Percentiles rank a stretch among this genome's conserved stretches.
Conservation (phyloP, 2,797 vertebrate species). For the Emydoidea blandingii region DNA sequence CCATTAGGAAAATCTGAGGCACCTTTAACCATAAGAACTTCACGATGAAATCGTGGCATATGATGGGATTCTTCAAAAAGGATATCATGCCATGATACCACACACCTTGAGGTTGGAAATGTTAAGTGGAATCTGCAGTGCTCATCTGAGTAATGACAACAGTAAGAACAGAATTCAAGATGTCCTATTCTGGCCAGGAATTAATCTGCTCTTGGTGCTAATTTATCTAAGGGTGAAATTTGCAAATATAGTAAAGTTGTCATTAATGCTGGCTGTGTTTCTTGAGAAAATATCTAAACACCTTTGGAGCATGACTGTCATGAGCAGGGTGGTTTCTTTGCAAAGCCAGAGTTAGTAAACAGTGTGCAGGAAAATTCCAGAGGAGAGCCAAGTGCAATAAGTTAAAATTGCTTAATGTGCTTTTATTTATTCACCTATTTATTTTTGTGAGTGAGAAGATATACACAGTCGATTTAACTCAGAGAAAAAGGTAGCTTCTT, state of each 20-base stretch:
- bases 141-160: accelerated
- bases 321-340: background rate
- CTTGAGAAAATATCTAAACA: background rate
- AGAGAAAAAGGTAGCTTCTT: background rate
- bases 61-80: background rate
- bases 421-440: background rate
- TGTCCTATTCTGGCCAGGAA: accelerated
- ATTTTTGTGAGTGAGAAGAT: background rate
- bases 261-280: background rate
- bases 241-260: background rate
- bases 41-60: background rate
- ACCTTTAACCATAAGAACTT: background rate
- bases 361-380: background rate
- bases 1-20: accelerated
- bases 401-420: background rate
- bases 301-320: background rate
- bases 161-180: background rate
- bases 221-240: accelerated
- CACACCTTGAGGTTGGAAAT: background rate
- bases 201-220: background rate
- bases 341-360: background rate
- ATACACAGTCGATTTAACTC: background rate
- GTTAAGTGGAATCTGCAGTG: accelerated
- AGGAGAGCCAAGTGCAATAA: background rate
- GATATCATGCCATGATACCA: accelerated